phyloP scores from a whole-genome alignment of 37 sponge, comb jelly and placozoan species.

The Chondrosia reniformis region DNA sequence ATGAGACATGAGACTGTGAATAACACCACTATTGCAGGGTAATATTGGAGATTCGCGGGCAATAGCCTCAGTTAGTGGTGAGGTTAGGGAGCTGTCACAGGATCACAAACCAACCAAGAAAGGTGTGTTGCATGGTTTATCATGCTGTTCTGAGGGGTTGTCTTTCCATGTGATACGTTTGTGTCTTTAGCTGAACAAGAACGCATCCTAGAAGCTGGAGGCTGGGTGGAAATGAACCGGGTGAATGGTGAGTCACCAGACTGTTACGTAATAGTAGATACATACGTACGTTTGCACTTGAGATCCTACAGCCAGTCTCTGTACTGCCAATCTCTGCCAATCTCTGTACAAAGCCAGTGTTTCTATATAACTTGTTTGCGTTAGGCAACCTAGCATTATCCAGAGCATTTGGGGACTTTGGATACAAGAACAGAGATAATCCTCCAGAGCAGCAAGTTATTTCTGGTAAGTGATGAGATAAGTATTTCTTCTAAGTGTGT shows the following conservation, averaged over 20 bases:
- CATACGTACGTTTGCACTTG: too few species aligned
- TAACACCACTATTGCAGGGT: slow-evolving; percentile 26
- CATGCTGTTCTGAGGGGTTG: neutral
- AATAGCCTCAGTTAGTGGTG: slow-evolving; percentile 60
- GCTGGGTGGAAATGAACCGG: slow-evolving; percentile 87
- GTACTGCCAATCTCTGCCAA: too few species aligned
- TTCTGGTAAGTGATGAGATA: slow-evolving; percentile 57
- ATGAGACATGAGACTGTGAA: neutral
- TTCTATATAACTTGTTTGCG: neutral
- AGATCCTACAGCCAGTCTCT: too few species aligned
- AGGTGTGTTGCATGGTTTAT: slow-evolving; percentile 19
- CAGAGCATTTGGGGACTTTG: slow-evolving; percentile 91
- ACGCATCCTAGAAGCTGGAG: slow-evolving; percentile 83
- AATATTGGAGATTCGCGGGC: slow-evolving; percentile 92
- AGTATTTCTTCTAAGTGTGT: neutral
- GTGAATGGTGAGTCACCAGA: slow-evolving; percentile 95
- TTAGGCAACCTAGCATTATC: slow-evolving; percentile 84
- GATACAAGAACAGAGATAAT: slow-evolving; percentile 63
- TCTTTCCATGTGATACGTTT: neutral
- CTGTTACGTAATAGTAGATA: too few species aligned
- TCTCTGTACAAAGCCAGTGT: neutral
- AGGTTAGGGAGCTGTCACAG: slow-evolving; percentile 63
- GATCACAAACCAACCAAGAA: slow-evolving; percentile 88
- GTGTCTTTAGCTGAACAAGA: slow-evolving; percentile 48
- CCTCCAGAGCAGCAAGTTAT: slow-evolving; percentile 84